Evolutionary conservation across 2,113 vertebrate genomes (phyloP).

Genomic region (Cyanoderma ruficeps): DNA sequence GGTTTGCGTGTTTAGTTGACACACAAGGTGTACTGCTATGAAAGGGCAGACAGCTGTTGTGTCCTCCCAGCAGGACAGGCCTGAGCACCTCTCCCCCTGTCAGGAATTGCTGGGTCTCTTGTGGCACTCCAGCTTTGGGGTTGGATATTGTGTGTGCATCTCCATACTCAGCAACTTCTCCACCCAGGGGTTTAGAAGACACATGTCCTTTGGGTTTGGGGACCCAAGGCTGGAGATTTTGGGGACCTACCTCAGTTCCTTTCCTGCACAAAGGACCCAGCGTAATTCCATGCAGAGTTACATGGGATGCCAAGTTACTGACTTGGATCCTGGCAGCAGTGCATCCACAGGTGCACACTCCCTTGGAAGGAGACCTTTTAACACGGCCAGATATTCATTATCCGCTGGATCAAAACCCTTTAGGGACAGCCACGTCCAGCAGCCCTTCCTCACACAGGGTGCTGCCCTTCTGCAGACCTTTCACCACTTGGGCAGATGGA

Average conservation of each 20-base stretch:
- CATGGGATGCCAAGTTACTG: not conserved
- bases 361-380: not conserved
- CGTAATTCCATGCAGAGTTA: not conserved
- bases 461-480: not conserved
- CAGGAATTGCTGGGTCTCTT: not conserved
- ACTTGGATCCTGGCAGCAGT: not conserved
- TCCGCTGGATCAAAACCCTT: accelerated
- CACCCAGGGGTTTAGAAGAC: not conserved
- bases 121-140: not conserved
- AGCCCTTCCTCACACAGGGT: not conserved
- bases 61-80: not conserved
- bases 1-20: not conserved
- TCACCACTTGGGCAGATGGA: not conserved
- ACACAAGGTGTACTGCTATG: accelerated
- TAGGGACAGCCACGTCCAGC: accelerated
- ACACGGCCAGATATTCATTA: too few relatives aligned
- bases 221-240: not conserved
- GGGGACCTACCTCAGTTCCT: not conserved
- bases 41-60: not conserved
- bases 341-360: not conserved
- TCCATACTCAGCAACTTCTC: not conserved
- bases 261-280: not conserved
- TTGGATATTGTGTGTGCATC: not conserved
- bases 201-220: not conserved
- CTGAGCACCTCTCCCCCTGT: not conserved